These are phyloP conservation scores for Helicorthomorpha holstii DNA, from an alignment of 1,140 invertebrate genomes.

Conservation along the genomic window DNA sequence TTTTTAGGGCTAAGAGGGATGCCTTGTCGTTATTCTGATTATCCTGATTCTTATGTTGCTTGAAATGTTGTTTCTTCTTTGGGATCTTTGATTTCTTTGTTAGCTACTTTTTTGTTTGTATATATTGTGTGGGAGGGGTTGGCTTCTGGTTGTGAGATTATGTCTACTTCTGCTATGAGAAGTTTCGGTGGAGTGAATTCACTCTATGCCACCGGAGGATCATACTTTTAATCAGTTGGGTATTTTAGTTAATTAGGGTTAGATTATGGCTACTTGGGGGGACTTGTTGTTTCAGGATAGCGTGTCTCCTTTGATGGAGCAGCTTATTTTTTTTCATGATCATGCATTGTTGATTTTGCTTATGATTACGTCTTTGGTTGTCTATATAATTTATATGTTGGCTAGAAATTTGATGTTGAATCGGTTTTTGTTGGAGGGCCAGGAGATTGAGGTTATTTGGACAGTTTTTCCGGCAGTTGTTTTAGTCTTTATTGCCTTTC, in stretches of 20 bases:
- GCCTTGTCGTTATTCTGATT: conserved; percentile 52
- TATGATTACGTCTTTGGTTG: conserved; percentile 23
- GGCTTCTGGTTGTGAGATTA: conserved; percentile 17
- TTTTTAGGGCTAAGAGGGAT: conserved; percentile 53
- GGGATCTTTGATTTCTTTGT: conserved; percentile 37
- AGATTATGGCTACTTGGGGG: conserved; percentile 29
- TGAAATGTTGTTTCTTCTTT: conserved; percentile 47
- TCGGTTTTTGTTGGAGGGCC: conserved; percentile 26
- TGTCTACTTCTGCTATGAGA: conserved; percentile 23
- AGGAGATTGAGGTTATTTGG: conserved; percentile 43
- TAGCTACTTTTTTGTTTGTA: conserved; percentile 34
- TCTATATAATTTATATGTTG: conserved; percentile 23
- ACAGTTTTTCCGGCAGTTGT: conserved; percentile 38
- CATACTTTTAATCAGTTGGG: conserved; percentile 36
- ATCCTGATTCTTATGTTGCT: conserved; percentile 39
- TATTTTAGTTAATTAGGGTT: conserved; percentile 32
- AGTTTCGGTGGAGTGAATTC: conserved; percentile 37
- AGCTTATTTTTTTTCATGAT: conserved; percentile 40
- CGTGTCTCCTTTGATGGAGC: conserved; percentile 36
- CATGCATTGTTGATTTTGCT: conserved; percentile 34
- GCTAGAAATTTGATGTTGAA: conserved; percentile 28
- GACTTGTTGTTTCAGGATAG: conserved; percentile 35
- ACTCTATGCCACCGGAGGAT: conserved; percentile 33
- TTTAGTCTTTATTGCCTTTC: conserved; percentile 41
- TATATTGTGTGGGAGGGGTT: conserved; percentile 32